Evolutionary conservation across 35 echinoderm and acorn worm species (phyloP).

Genomic region (Ophiothrix spiculata): DNA sequence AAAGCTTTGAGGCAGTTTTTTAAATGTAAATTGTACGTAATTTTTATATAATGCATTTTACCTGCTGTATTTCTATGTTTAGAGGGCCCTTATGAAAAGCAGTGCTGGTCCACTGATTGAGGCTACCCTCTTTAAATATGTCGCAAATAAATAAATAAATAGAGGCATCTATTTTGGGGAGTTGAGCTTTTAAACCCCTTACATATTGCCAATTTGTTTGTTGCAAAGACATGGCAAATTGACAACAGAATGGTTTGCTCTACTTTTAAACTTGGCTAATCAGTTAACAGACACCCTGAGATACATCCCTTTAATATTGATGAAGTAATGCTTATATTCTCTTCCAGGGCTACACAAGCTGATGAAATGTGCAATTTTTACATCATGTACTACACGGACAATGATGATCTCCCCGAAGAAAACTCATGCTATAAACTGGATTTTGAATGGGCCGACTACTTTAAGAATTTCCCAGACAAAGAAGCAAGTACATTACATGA

Average conservation of each 20-base stretch:
- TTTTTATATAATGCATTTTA: too few relatives aligned
- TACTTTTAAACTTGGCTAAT: neutral
- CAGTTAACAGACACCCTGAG: neutral
- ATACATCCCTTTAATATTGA: neutral
- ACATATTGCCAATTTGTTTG: neutral
- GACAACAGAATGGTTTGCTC: too few relatives aligned
- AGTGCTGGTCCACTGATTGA: too few relatives aligned
- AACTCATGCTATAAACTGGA: constrained; percentile 43
- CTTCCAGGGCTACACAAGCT: constrained; percentile 50
- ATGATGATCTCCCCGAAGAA: constrained; percentile 38
- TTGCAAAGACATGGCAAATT: neutral
- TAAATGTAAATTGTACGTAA: too few relatives aligned
- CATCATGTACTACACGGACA: constrained; percentile 92
- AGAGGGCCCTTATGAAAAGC: too few relatives aligned
- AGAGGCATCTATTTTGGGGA: neutral
- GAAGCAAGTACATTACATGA: constrained; percentile 67
- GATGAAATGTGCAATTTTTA: constrained; percentile 99
- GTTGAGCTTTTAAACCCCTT: neutral
- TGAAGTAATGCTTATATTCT: neutral
- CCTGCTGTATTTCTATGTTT: too few relatives aligned
- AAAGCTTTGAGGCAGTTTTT: too few relatives aligned
- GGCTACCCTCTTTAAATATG: too few relatives aligned
- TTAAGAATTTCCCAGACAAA: constrained; percentile 79
- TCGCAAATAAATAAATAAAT: too few relatives aligned
- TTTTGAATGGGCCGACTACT: constrained; percentile 65